Conservation (phyloP, 2,113 vertebrate species). For the Hemiscyllium ocellatum region DNA sequence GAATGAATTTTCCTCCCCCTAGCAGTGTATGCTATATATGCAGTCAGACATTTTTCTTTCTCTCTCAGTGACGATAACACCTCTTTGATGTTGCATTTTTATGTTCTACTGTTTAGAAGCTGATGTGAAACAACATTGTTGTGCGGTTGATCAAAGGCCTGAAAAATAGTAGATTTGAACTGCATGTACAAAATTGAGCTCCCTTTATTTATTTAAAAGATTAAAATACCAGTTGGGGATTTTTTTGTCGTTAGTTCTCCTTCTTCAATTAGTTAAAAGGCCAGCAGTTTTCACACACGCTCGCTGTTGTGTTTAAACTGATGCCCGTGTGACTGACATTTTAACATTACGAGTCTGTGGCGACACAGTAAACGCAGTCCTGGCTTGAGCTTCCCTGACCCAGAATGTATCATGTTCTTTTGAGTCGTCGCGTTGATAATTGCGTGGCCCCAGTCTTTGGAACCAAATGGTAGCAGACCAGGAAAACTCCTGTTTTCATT, state of each 20-base stretch:
- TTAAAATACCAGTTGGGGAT: not conserved
- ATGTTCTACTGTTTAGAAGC: not conserved
- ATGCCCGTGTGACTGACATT: not conserved
- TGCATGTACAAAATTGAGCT: not conserved
- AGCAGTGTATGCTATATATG: no score
- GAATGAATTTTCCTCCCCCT: no score
- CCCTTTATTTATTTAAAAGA: not conserved
- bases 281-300: not conserved
- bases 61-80: no score
- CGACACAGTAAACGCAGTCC: not conserved
- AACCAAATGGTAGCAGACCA: not conserved
- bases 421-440: not conserved
- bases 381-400: not conserved
- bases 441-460: not conserved
- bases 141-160: constrained; percentile 4
- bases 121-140: not conserved
- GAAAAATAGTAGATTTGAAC: constrained; percentile 8
- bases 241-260: not conserved
- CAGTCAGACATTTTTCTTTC: no score
- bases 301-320: not conserved
- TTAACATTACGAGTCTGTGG: constrained; percentile 10
- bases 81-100: no score
- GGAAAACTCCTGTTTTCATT: not conserved
- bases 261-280: not conserved
- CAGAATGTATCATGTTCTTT: not conserved